These are phyloP conservation scores for Hycleus cichorii DNA, from an alignment of 1,140 invertebrate species.

Conservation along the genomic window DNA sequence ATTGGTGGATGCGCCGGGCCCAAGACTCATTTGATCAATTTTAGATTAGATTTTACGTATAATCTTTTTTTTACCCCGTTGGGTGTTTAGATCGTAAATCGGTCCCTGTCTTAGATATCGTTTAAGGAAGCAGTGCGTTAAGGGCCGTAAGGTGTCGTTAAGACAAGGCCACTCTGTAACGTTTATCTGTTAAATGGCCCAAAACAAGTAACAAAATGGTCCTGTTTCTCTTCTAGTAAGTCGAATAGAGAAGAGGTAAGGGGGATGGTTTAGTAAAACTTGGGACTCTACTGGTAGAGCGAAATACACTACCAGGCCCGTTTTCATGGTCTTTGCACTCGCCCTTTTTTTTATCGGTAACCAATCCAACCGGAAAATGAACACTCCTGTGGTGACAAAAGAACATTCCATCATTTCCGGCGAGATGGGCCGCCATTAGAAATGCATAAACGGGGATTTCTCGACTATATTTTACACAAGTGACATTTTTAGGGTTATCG, in stretches of 20 bases:
- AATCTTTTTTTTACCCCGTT: conserved; percentile 1
- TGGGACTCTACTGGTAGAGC: no score
- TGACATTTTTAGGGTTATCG: conserved; percentile 22
- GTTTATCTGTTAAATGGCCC: conserved; percentile 42
- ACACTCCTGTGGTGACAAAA: conserved; percentile 40
- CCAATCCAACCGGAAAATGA: conserved; percentile 42
- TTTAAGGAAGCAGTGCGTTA: conserved; percentile 30
- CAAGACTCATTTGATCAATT: no score
- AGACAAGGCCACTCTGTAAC: conserved; percentile 35
- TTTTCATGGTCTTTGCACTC: conserved; percentile 31
- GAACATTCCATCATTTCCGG: conserved; percentile 42
- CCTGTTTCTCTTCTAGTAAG: conserved; percentile 8
- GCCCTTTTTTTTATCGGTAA: conserved; percentile 37
- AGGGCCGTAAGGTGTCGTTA: conserved; percentile 38
- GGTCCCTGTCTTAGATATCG: conserved; percentile 28
- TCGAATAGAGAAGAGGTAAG: neutral
- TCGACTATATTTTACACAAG: conserved; percentile 14
- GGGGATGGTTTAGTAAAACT: no score
- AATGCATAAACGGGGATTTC: conserved; percentile 25
- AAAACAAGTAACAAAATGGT: conserved; percentile 39
- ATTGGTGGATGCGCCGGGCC: no score
- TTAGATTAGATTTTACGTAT: no score
- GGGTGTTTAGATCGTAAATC: conserved; percentile 8
- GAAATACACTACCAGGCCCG: conserved; percentile 16
- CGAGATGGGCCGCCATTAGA: conserved; percentile 34